Percentiles rank a stretch among this genome's conserved stretches.
Evolutionary conservation across 2,113 vertebrate genomes (phyloP).

Genomic region (Haemorhous mexicanus): DNA sequence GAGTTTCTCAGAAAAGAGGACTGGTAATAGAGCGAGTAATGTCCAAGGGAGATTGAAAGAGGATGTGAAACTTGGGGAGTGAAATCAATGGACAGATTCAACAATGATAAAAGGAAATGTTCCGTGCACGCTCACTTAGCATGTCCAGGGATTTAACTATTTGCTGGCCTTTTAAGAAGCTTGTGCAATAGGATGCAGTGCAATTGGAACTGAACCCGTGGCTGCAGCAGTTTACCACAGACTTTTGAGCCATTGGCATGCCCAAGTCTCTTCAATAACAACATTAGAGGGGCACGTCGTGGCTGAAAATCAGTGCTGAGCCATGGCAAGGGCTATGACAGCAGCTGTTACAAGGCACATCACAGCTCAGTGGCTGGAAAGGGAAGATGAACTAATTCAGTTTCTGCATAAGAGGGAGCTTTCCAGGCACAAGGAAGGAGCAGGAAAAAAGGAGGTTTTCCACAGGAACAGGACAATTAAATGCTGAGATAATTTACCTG

Average conservation of each 20-base stretch:
- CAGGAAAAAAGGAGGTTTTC: not conserved
- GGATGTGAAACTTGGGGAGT: not conserved
- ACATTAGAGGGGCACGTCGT: not conserved
- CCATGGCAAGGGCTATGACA: not conserved
- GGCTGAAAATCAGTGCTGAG: not conserved
- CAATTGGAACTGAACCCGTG: not conserved
- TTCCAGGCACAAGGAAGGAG: not conserved
- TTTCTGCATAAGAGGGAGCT: not conserved
- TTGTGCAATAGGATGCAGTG: not conserved
- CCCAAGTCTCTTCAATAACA: not conserved
- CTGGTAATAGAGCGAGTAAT: not conserved
- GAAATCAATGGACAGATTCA: slow-evolving; percentile 6
- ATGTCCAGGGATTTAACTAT: not conserved
- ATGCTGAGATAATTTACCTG: not conserved
- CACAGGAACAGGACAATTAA: not conserved
- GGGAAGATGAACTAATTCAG: not conserved
- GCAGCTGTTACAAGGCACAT: not conserved
- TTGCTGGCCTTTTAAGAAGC: not conserved
- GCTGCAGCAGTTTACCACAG: not conserved
- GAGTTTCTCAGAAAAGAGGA: not conserved
- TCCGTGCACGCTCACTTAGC: not conserved
- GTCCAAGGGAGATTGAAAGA: not conserved
- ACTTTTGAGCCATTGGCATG: not conserved
- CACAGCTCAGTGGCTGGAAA: not conserved
- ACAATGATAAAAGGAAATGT: not conserved